A percentile compares a stretch with the other conserved stretches of the same genome.
Conservation (phyloP, 1,140 invertebrate genomes). For the Maconellicoccus hirsutus region DNA sequence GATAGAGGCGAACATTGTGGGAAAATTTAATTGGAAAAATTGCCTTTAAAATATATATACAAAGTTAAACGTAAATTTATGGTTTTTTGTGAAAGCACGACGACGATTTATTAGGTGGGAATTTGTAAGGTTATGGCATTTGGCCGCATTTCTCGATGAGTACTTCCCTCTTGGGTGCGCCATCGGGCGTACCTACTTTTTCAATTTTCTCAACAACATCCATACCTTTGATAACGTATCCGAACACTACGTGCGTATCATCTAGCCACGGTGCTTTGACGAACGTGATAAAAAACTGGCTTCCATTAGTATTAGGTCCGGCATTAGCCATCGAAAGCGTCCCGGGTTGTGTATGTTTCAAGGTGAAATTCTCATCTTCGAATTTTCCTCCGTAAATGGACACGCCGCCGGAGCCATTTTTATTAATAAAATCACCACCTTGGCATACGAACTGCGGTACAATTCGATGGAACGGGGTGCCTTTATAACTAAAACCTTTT, state of each 20-base stretch:
- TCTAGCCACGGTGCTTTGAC: slow-evolving; percentile 91
- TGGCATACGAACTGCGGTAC: slow-evolving; percentile 99
- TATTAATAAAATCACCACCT: slow-evolving; percentile 87
- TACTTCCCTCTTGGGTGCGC: slow-evolving; percentile 77
- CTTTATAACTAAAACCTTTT: slow-evolving; percentile 87
- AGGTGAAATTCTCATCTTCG: slow-evolving; percentile 87
- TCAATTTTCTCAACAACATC: slow-evolving; percentile 87
- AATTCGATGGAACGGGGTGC: slow-evolving; percentile 83
- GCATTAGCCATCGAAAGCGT: slow-evolving; percentile 96
- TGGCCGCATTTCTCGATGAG: slow-evolving; percentile 62
- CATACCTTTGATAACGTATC: slow-evolving; percentile 86
- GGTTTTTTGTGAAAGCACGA: no score
- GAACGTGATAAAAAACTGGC: slow-evolving; percentile 96
- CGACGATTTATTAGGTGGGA: no score
- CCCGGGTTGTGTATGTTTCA: slow-evolving; percentile 87
- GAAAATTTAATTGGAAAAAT: no score
- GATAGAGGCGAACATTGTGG: no score
- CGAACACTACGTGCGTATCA: slow-evolving; percentile 95
- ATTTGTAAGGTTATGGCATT: not conserved
- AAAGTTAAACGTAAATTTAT: no score
- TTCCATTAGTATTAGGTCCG: slow-evolving; percentile 95
- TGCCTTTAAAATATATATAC: no score
- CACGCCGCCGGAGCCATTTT: slow-evolving; percentile 92
- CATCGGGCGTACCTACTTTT: slow-evolving; percentile 65
- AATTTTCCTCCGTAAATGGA: slow-evolving; percentile 94